phyloP scores from a whole-genome alignment of 2,797 vertebrate species.

The Euthynnus affinis region DNA sequence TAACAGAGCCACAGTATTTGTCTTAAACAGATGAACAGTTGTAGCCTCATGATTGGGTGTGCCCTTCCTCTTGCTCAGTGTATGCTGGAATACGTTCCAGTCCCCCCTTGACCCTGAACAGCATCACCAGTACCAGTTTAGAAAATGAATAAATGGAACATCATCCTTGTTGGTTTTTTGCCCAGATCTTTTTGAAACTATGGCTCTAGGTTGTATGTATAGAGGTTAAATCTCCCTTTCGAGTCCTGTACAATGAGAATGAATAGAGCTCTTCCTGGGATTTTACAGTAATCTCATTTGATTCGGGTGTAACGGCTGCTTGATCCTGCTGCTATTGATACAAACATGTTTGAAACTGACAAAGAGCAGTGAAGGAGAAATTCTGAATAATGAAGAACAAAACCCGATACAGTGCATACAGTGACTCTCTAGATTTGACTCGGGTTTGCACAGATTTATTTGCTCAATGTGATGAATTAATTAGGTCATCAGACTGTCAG shows the following conservation, averaged over 20 bases:
- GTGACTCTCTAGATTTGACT: conserved; percentile 15
- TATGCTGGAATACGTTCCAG: background rate
- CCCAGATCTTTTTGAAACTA: conserved; percentile 14
- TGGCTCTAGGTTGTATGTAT: background rate
- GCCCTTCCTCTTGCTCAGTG: background rate
- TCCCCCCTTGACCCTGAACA: conserved; percentile 4
- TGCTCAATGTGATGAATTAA: conserved; percentile 15
- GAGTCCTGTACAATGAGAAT: background rate
- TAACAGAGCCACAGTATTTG: conserved; percentile 23
- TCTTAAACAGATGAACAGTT: conserved; percentile 17
- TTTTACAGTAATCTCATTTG: background rate
- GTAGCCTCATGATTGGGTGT: background rate
- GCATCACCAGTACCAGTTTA: conserved; percentile 1
- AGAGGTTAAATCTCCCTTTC: conserved; percentile 2
- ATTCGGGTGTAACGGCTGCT: background rate
- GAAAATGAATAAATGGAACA: conserved; percentile 14
- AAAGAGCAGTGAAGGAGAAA: background rate
- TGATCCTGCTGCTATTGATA: conserved; percentile 5
- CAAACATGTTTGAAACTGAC: background rate
- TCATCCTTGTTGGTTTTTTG: conserved; percentile 1
- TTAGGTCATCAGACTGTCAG: conserved; percentile 17
- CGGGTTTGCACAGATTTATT: conserved; percentile 43
- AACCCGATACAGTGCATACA: background rate
- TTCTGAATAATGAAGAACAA: background rate
- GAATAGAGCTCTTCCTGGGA: background rate